Evolutionary conservation across 1,140 invertebrate genomes (phyloP).

Genomic region (Diachasmimorpha longicaudata): DNA sequence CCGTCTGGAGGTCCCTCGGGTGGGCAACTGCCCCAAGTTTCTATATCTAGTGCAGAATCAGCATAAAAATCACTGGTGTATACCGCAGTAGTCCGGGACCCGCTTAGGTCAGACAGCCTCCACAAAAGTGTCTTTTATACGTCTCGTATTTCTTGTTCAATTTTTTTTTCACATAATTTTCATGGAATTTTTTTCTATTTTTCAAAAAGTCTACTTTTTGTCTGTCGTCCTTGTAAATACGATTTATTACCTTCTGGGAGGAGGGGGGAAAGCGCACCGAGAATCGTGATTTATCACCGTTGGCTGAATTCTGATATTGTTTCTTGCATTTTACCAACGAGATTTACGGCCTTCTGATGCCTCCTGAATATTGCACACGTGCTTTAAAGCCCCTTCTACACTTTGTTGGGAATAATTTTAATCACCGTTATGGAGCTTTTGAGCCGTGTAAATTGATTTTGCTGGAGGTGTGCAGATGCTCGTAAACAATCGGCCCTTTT

Average conservation of each 20-base stretch:
- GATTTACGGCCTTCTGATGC: not conserved
- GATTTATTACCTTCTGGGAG: not conserved
- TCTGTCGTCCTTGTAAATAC: not conserved
- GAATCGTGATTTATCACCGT: slow-evolving; percentile 1
- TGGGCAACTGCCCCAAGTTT: no score
- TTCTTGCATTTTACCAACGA: not conserved
- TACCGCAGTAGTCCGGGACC: not conserved
- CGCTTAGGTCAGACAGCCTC: not conserved
- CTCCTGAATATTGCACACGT: not conserved
- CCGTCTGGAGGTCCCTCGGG: not conserved
- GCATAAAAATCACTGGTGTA: not conserved
- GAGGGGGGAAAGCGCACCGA: not conserved
- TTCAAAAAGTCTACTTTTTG: not conserved
- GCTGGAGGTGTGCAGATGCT: not conserved
- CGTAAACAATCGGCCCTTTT: not conserved
- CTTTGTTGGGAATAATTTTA: not conserved
- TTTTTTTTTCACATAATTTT: not conserved
- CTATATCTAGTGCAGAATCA: no score
- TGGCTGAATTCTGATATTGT: slow-evolving; percentile 7
- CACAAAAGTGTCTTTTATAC: not conserved
- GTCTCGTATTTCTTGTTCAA: not conserved
- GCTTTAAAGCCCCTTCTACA: not conserved
- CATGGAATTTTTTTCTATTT: not conserved
- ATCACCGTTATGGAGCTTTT: not conserved
- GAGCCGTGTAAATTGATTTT: not conserved